Conservation (phyloP, 1,140 invertebrate species). For the Atta colombica region DNA sequence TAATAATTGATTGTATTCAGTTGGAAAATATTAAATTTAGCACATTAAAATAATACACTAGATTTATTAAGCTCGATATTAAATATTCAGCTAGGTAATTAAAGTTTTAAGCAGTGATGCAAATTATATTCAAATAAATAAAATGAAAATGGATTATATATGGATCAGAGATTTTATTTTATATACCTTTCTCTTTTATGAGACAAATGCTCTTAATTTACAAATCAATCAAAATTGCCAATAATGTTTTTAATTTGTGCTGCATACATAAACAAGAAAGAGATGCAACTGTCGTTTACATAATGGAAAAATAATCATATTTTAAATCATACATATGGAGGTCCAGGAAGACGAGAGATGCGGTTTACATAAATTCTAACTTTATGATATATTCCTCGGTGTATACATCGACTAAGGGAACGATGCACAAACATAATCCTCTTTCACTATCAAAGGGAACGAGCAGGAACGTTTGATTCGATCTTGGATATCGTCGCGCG, state of each 20-base stretch:
- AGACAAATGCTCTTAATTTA: neutral
- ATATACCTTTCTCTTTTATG: no score
- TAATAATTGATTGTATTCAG: no score
- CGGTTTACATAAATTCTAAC: conserved; percentile 31
- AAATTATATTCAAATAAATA: neutral
- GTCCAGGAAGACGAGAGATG: neutral
- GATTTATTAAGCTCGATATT: no score
- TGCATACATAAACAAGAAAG: neutral
- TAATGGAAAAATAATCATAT: neutral
- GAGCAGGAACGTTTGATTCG: conserved; percentile 88
- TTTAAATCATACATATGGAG: neutral
- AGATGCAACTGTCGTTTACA: neutral
- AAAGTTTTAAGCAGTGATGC: no score
- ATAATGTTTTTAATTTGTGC: neutral
- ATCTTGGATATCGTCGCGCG: conserved; percentile 88
- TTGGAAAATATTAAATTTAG: no score
- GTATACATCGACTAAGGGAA: neutral
- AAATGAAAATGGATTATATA: neutral
- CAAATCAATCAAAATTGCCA: no score
- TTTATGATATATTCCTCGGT: neutral
- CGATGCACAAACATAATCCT: conserved; percentile 45
- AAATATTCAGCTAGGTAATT: no score
- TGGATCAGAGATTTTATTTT: neutral
- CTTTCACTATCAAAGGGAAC: conserved; percentile 84
- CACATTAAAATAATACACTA: no score